Evolutionary conservation across 2,113 vertebrate genomes (phyloP), one percentile per base, ranked within the genome.

Genomic region (Heteronetta atricapilla): DNA sequence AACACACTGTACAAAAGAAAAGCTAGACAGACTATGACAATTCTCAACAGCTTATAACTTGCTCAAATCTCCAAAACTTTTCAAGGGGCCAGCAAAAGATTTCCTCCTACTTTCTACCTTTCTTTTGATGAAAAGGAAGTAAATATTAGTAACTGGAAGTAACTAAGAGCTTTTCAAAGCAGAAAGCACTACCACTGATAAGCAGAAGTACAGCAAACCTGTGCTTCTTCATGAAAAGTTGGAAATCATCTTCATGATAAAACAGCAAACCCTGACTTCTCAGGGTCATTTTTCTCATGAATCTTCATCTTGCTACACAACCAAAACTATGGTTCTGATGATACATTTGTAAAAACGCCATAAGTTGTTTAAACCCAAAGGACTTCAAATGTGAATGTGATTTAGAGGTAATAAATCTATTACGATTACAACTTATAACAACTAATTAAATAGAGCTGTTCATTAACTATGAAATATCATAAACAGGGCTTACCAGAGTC

Each of bases 1-100:
- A 92, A 97, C 96, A 95, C 83, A 70, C 0, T 93, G 95, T 95
- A 95, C 95, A 97, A 92, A 95, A 81, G 11, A 90, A 93, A 93
- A 94, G 42, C 80, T 70, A 90, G 88, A 80, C 82, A 88, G 90
- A 77, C 31, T 67, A 90, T 31, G 83, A 96, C 89, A 97, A 76
- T 79, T 95, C 96, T 90, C 88, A 93, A 72, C 12, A 0, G 60
- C 79, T 93, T 70, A 31, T 59, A 95, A 92, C 79, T 90, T 80
- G 76, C 20, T 81, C n/a, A n/a, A 77, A 42, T 48, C 89, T 89
- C 29, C n/a, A 76, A 79, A 88, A 78, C 34, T 86, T 68, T 88
- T 64, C 64, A 81, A 91, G 76, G 44, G 64, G 34, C 33, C 82
- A 74, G 79, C 17, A 74, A 67, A 94, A 84, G 22, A 44, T 34